These are phyloP conservation scores for Mormyrus lacerda DNA, from an alignment of 2,113 vertebrate genomes.

Conservation along the genomic window DNA sequence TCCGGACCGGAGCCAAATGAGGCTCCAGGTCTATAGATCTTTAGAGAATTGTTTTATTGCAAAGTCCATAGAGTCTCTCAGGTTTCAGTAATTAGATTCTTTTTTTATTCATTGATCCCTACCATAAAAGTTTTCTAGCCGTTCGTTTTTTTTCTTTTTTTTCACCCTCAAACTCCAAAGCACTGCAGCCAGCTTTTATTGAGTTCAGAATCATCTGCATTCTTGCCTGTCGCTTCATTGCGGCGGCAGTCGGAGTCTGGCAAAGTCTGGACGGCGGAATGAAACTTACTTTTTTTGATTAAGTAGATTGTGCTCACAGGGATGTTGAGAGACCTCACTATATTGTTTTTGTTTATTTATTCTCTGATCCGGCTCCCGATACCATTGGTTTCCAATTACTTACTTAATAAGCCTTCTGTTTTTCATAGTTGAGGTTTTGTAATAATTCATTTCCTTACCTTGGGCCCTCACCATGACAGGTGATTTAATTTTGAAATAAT, in stretches of 20 bases:
- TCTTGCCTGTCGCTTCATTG: background rate
- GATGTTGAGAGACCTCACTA: background rate
- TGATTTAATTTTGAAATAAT: slow-evolving; percentile 1
- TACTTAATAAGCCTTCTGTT: background rate
- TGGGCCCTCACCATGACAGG: background rate
- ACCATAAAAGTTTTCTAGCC: background rate
- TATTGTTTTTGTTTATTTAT: background rate
- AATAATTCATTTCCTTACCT: background rate
- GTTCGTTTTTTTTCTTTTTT: background rate
- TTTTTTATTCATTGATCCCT: background rate
- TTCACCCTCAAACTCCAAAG: background rate
- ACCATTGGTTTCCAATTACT: background rate
- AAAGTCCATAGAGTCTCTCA: background rate
- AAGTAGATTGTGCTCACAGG: background rate
- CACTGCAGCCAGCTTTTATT: background rate
- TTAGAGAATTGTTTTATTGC: background rate
- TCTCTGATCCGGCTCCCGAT: background rate
- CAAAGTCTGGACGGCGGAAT: background rate
- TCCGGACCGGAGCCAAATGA: background rate
- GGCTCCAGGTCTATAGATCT: background rate
- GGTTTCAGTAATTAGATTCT: background rate
- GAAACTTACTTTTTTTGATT: background rate
- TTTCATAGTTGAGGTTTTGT: background rate
- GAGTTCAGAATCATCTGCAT: background rate
- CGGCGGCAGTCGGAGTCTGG: background rate